Evolutionary conservation across 2,888 invertebrate species (phyloP).

Genomic region (Cephus runcator): DNA sequence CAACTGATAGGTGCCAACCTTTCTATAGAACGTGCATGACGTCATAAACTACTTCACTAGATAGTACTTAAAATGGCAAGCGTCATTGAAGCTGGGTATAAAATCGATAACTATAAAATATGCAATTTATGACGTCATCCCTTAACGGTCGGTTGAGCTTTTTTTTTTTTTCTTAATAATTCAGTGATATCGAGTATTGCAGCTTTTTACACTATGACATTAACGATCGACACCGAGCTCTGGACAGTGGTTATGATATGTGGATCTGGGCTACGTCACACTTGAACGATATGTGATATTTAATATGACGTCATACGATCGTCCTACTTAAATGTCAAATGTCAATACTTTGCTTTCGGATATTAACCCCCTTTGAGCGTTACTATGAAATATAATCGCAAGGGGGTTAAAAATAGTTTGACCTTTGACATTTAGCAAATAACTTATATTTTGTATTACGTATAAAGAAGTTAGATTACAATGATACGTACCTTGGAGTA

Average conservation of each 20-base stretch:
- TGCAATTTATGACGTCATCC: background rate
- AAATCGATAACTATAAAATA: background rate
- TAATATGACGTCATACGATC: background rate
- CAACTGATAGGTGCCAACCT: background rate
- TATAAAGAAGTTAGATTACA: background rate
- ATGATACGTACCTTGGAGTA: background rate
- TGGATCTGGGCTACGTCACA: background rate
- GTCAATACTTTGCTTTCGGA: background rate
- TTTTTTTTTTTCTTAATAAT: background rate
- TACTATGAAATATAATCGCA: too few species aligned
- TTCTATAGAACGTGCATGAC: background rate
- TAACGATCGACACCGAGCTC: background rate
- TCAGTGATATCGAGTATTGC: background rate
- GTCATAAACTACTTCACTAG: background rate
- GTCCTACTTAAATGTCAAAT: background rate
- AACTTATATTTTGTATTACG: background rate
- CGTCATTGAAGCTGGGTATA: background rate
- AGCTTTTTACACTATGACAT: background rate
- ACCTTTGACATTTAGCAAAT: background rate
- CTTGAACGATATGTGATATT: background rate
- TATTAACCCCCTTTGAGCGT: background rate
- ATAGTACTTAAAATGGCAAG: background rate
- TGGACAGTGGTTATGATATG: background rate
- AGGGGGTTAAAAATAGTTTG: background rate
- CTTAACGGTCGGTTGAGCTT: background rate